Base-by-base conservation (phyloP, 2,113 vertebrate genomes). In the Anarrhichthys ocellatus region DNA sequence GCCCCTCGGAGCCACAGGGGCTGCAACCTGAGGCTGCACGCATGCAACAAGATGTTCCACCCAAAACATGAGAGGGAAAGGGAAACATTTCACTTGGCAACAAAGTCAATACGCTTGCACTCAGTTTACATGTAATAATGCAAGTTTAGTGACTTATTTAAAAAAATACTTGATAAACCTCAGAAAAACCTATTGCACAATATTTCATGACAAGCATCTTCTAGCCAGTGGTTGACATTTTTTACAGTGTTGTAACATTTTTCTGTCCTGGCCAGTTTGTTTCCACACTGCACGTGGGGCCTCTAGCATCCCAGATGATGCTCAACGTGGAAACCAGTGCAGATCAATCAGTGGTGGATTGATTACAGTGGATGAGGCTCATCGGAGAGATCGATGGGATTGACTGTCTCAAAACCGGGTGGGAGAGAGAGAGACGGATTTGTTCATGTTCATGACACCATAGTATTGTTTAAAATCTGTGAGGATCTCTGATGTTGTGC, bases 1-100 rank as follows among this genome's bases (percentile, higher is more conserved):
- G 88, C 86, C 91, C 84, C 71, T 34, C 27, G 46, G 84, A 78
- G 78, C 73, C 61, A 38, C 72, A 54, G 48, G 14, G 29, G 48
- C 17, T 36, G 20, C 40, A 22, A 29, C 15, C 50, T 44, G 52
- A 61, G 75, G 63, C 75, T 58, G 63, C 50, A 6, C 1, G 15
- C 32, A 4, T 5, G 9, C 9, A 44, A 22, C 9, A 3, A 62
- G 22, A 14, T 36, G 42, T 38, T 22, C 40, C n/a, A 64, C 1
- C 14, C 46, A 42, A 3, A 66, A 22, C n/a, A 58, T 7, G 50
- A 46, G 4, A 22, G 9, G 18, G 1, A 20, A 42, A 42, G 54
- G 38, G 7, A 52, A 27, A 22, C 14, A 50, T 48, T 46, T 69
- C 4, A 42, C 18, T 4, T 52, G 0, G 2, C 6, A 11, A 48